Percentiles rank a stretch among this genome's conserved stretches.
phyloP scores from a whole-genome alignment of 1,140 invertebrate species.

The Ectropis grisescens region DNA sequence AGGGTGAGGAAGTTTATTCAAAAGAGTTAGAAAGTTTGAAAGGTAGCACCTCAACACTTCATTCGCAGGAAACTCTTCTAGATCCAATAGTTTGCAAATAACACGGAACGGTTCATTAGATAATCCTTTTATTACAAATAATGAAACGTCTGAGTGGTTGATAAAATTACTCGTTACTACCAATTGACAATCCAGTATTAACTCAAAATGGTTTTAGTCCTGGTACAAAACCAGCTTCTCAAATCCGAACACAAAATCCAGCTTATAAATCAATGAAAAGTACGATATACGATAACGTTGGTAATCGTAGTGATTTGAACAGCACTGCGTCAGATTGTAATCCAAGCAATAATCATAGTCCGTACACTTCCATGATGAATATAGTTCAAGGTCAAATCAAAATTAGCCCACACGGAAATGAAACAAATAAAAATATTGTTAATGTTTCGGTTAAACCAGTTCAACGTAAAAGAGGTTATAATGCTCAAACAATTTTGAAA shows the following conservation, averaged over 20 bases:
- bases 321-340: constrained; percentile 21
- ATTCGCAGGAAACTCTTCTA: constrained; percentile 47
- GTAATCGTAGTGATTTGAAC: constrained; percentile 25
- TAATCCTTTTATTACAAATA: constrained; percentile 21
- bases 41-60: constrained; percentile 47
- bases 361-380: constrained; percentile 58
- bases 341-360: constrained; percentile 26
- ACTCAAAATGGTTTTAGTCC: constrained; percentile 41
- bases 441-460: constrained; percentile 48
- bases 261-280: constrained; percentile 63
- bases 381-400: constrained; percentile 68
- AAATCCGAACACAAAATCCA: constrained; percentile 5
- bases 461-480: constrained; percentile 30
- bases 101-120: constrained; percentile 41
- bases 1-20: constrained; percentile 59
- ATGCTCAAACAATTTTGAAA: constrained; percentile 47
- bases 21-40: constrained; percentile 49
- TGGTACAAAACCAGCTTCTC: too few species aligned
- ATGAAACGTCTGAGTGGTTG: constrained; percentile 20
- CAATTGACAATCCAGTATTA: constrained; percentile 26
- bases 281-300: constrained; percentile 65
- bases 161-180: constrained; percentile 8
- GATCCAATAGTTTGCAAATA: constrained; percentile 47
- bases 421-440: constrained; percentile 44
- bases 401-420: constrained; percentile 55